These are phyloP conservation scores for Clitarchus hookeri DNA, from an alignment of 2,888 invertebrate species.

Conservation along the genomic window DNA sequence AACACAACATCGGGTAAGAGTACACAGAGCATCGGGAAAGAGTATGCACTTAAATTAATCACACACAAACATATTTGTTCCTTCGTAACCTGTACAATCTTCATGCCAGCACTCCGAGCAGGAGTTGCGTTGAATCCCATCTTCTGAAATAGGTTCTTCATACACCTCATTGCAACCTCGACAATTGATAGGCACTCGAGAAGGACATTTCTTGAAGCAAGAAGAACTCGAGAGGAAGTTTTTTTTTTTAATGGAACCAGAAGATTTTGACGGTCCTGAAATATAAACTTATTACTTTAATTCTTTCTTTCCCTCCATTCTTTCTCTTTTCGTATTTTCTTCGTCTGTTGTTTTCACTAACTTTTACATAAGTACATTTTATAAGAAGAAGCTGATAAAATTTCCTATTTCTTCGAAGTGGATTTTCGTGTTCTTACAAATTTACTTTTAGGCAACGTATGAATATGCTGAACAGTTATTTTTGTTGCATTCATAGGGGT, in stretches of 20 bases:
- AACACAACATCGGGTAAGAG: not conserved
- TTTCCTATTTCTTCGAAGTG: no score
- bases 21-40: conserved; percentile 1
- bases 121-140: not conserved
- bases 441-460: no score
- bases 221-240: not conserved
- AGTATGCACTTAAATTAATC: conserved; percentile 8
- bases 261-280: not conserved
- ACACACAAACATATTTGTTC: not conserved
- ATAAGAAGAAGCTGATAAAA: not conserved
- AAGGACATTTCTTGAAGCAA: not conserved
- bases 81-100: conserved; percentile 4
- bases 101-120: not conserved
- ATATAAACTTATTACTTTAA: not conserved
- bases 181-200: not conserved
- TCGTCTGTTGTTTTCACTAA: not conserved
- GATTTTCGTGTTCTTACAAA: no score
- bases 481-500: not conserved
- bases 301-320: conserved; percentile 8
- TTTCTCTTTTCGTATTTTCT: not conserved
- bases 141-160: conserved; percentile 5
- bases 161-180: not conserved
- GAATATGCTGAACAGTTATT: no score
- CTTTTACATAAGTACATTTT: not conserved
- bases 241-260: not conserved